Conservation (phyloP, 1,140 invertebrate species). For the Homarus americanus region DNA sequence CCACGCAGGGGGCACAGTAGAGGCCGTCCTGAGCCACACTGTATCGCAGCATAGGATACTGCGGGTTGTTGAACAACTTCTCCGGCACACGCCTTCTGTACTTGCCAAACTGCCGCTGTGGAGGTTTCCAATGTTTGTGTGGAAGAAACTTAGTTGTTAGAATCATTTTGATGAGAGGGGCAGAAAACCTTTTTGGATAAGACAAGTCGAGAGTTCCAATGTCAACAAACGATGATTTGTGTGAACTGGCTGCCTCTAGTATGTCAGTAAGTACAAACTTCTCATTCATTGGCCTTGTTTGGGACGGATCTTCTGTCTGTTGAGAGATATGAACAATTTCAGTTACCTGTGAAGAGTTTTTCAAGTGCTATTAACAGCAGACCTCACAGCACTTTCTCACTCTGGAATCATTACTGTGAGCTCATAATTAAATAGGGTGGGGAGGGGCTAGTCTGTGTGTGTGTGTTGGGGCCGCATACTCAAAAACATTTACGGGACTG, state of each 20-base stretch:
- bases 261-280: not conserved
- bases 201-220: constrained; percentile 2
- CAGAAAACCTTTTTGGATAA: not conserved
- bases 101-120: not conserved
- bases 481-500: no score
- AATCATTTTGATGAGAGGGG: constrained; percentile 3
- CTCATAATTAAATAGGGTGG: no score
- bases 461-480: no score
- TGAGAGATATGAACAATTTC: constrained; percentile 16
- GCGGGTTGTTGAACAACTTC: not conserved
- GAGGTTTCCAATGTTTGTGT: not conserved
- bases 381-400: not conserved
- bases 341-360: not conserved
- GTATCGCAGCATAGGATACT: not conserved
- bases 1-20: not conserved
- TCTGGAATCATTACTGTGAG: no score
- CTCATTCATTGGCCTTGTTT: not conserved
- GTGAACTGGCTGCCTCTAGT: not conserved
- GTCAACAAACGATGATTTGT: not conserved
- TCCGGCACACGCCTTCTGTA: not conserved
- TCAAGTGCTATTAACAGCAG: not conserved
- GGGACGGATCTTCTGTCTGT: not conserved
- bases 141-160: not conserved
- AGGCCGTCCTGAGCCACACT: not conserved
- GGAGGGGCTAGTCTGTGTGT: no score